Conservation (phyloP, 30 jellyfish, hydroid and myxozoan species). For the Cassiopea andromeda region DNA sequence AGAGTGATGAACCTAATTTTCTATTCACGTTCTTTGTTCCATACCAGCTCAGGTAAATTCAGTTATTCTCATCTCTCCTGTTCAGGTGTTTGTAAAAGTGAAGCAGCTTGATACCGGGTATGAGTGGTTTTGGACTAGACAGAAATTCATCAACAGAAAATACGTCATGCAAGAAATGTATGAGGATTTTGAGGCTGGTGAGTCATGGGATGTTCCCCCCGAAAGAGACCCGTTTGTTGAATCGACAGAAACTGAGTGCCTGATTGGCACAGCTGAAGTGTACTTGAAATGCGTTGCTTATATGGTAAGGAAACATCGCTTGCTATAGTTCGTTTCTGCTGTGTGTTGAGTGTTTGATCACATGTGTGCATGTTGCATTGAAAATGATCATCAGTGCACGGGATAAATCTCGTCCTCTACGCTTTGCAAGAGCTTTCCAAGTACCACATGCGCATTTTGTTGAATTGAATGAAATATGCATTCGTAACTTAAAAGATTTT, state of each 20-base stretch:
- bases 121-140: slow-evolving; percentile 80
- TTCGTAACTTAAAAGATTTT: too few species aligned
- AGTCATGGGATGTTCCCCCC: slow-evolving; percentile 82
- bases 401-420: too few species aligned
- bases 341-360: neutral
- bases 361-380: too few species aligned
- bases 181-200: slow-evolving; percentile 81
- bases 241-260: slow-evolving; percentile 80
- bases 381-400: too few species aligned
- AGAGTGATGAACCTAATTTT: too few species aligned
- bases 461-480: too few species aligned
- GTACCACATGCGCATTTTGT: too few species aligned
- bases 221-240: slow-evolving; percentile 87
- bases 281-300: slow-evolving; percentile 80
- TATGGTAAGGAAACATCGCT: slow-evolving; percentile 46
- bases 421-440: too few species aligned
- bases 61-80: neutral
- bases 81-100: slow-evolving; percentile 74
- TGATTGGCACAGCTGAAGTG: slow-evolving; percentile 78
- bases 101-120: slow-evolving; percentile 77
- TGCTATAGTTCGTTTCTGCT: neutral
- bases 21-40: too few species aligned
- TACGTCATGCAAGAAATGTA: slow-evolving; percentile 89
- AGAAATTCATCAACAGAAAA: slow-evolving; percentile 79
- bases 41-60: too few species aligned